A percentile compares a stretch with the other conserved stretches of the same genome.
These are phyloP conservation scores for Odontamblyopus rebecca DNA, from an alignment of 2,797 vertebrate genomes.

Conservation along the genomic window DNA sequence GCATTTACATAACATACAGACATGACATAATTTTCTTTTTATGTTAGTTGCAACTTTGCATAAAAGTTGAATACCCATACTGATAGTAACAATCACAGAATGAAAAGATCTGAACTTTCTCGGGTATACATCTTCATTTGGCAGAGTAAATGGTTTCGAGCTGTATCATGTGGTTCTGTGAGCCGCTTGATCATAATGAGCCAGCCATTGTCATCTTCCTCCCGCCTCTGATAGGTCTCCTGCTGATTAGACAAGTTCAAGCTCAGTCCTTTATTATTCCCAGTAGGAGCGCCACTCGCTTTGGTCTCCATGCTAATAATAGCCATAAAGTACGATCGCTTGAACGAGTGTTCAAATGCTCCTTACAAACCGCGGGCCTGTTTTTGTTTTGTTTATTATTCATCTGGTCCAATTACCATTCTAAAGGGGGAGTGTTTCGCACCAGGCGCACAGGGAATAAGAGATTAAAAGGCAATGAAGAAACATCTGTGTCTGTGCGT, in stretches of 20 bases:
- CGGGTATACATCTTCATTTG: constrained; percentile 15
- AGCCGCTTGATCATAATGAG: constrained; percentile 51
- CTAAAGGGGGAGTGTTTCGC: constrained; percentile 70
- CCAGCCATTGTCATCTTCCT: constrained; percentile 31
- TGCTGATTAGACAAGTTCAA: constrained; percentile 63
- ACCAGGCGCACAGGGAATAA: constrained; percentile 62
- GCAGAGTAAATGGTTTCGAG: constrained; percentile 21
- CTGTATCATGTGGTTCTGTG: constrained; percentile 26
- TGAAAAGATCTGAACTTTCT: neutral
- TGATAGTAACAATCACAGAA: neutral
- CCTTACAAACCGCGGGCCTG: constrained; percentile 64
- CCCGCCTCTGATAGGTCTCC: constrained; percentile 49
- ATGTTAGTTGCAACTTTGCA: neutral
- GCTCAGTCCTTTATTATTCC: constrained; percentile 57
- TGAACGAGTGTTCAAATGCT: constrained; percentile 67
- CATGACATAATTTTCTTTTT: no score
- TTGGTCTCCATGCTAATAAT: constrained; percentile 66
- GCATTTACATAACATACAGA: no score
- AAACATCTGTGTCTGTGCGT: constrained; percentile 75
- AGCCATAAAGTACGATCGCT: constrained; percentile 67
- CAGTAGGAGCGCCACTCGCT: constrained; percentile 45
- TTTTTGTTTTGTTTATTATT: constrained; percentile 78
- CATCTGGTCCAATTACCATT: constrained; percentile 77
- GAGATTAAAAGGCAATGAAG: constrained; percentile 78
- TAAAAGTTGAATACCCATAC: neutral